Base-by-base conservation (phyloP, 2,888 invertebrate species). In the Cataglyphis altisquamis region DNA sequence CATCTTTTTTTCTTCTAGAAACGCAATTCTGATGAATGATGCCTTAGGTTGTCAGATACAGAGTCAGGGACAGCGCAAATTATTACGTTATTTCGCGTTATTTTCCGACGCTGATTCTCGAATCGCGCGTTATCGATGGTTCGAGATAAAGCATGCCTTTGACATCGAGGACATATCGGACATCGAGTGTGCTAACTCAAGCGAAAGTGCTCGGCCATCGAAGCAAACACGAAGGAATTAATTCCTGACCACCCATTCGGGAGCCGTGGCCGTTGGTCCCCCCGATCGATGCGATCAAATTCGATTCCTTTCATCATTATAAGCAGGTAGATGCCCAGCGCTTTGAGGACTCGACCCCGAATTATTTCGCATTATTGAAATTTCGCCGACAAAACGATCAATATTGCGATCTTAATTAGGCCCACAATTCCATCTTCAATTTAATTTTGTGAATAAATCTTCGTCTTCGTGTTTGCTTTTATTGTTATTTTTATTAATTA, bases 141-240 rank as follows among this genome's bases (percentile, higher is more conserved):
- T 68, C 45, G 84, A 74, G 82, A 80, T 77, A 83, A 85, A 85
- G 78, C 81, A 74, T 88, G 88, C 68, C 83, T 88, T 81, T 88
- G 88, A 88, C 88, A 78, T 88, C 78, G 68, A 88, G 87, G 83
- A 84, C 75, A 25, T 67, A 63, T 70, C 77, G 55, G 41, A 64
- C 70, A 83, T 83, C 70, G 67, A 73, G 81, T 82, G 87, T 64
- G 63, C 80, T 82, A 87, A 84, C 77, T 82, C 78, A 62, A 66
- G 32, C 67, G 85, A 78, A 86, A 85, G 83, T 78, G 81, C 80
- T 68, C 72, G 78, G 85, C 84, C 83, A 87, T 86, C 85, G 81
- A 81, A 52, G 84, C 75, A 68, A 75, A 86, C 87, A 66, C 85
- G 87, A 87, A 88, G 87, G 83, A 88, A 88, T 91, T 90, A 86